phyloP scores from a whole-genome alignment of 2,113 vertebrate species.

The Gobiocypris rarus region DNA sequence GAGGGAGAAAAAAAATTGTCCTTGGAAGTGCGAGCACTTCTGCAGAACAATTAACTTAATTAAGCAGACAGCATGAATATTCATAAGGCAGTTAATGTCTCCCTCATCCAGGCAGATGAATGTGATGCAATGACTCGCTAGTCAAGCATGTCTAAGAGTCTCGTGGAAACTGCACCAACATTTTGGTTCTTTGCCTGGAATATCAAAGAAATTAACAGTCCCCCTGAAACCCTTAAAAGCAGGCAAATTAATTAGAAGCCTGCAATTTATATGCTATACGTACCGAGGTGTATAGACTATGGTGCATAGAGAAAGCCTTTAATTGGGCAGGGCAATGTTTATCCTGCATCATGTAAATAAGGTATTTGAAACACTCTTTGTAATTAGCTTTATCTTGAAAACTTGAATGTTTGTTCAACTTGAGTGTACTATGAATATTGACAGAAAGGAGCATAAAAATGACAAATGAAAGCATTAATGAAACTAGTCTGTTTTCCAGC shows the following conservation, averaged over 20 bases:
- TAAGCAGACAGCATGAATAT: conserved; percentile 92
- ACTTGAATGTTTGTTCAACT: neutral
- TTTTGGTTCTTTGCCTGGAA: conserved; percentile 83
- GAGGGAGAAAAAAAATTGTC: conserved; percentile 70
- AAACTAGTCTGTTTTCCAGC: neutral
- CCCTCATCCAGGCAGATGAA: conserved; percentile 88
- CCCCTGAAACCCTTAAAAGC: conserved; percentile 78
- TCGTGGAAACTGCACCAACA: conserved; percentile 81
- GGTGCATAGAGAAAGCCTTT: conserved; percentile 40
- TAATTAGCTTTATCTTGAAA: conserved; percentile 9
- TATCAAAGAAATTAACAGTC: conserved; percentile 80
- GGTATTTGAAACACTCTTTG: conserved; percentile 31
- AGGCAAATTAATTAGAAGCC: conserved; percentile 78
- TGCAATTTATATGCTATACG: conserved; percentile 71
- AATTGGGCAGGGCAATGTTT: conserved; percentile 50
- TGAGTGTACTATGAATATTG: neutral
- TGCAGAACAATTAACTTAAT: conserved; percentile 95
- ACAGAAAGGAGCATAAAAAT: neutral
- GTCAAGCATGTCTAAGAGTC: conserved; percentile 90
- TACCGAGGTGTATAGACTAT: conserved; percentile 42
- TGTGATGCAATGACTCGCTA: conserved; percentile 90
- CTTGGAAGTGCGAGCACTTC: conserved; percentile 89
- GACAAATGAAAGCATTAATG: neutral
- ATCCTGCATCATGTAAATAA: conserved; percentile 49
- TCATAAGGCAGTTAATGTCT: conserved; percentile 92